These are phyloP conservation scores for Pelusios castaneus DNA, from an alignment of 2,113 vertebrate species.

Conservation along the genomic window DNA sequence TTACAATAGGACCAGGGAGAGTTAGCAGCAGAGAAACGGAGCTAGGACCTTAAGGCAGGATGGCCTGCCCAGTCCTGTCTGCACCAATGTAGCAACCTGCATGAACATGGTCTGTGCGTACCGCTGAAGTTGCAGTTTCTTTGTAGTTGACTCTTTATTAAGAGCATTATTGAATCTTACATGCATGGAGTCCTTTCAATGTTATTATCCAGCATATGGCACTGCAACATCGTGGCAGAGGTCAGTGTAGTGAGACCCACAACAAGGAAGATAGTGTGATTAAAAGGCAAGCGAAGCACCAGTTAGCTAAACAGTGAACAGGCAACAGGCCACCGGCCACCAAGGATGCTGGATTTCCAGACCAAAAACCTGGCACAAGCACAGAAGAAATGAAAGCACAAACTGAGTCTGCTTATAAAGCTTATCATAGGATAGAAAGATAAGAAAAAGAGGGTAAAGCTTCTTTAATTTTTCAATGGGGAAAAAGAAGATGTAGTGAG, in stretches of 20 bases:
- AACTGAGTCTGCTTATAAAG: background rate
- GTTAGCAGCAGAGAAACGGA: background rate
- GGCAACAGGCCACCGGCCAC: background rate
- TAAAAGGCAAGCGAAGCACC: background rate
- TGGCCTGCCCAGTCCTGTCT: background rate
- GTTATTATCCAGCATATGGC: background rate
- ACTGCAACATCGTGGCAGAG: background rate
- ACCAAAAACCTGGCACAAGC: background rate
- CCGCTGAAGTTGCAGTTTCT: background rate
- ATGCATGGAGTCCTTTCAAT: background rate
- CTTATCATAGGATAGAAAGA: background rate
- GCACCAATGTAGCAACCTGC: background rate
- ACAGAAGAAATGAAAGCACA: background rate
- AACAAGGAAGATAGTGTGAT: background rate
- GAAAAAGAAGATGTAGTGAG: background rate
- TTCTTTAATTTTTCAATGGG: background rate
- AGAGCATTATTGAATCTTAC: too few relatives aligned
- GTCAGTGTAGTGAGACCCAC: background rate
- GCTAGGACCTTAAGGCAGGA: background rate
- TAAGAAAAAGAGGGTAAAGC: background rate
- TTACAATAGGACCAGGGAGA: background rate
- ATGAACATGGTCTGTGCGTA: background rate
- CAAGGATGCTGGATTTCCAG: background rate
- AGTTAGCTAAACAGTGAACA: background rate
- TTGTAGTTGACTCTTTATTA: background rate